A percentile compares a stretch with the other conserved stretches of the same genome.
phyloP scores from a whole-genome alignment of 2,113 vertebrate species.

The Pachyramphus minor region DNA sequence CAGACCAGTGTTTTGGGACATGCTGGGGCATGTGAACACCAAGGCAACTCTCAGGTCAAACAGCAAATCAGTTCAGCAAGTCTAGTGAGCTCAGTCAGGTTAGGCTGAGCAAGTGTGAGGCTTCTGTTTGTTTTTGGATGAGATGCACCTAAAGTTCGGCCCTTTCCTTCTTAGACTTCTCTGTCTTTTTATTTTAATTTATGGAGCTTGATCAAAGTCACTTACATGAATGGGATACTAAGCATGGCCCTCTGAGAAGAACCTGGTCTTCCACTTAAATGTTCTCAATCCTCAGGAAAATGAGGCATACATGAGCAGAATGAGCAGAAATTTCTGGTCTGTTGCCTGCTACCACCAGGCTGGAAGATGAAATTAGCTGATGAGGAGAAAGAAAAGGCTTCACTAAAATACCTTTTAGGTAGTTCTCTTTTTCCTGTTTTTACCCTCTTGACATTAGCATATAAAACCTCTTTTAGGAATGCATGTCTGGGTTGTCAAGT shows the following conservation, averaged over 20 bases:
- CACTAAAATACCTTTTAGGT: not conserved
- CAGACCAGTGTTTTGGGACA: not conserved
- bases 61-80: not conserved
- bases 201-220: not conserved
- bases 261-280: not conserved
- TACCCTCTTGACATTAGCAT: not conserved
- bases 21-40: not conserved
- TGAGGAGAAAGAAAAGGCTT: not conserved
- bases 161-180: not conserved
- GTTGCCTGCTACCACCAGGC: not conserved
- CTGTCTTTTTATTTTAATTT: not conserved
- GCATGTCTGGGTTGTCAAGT: not conserved
- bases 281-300: not conserved
- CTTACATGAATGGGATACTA: not conserved
- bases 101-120: not conserved
- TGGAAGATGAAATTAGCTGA: not conserved
- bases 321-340: not conserved
- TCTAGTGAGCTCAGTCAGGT: not conserved
- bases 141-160: not conserved
- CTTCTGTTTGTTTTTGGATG: constrained; percentile 9
- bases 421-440: not conserved
- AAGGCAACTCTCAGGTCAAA: constrained; percentile 6
- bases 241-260: not conserved
- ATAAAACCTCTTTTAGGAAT: not conserved
- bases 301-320: not conserved